Conservation (phyloP, 2,113 vertebrate genomes). For the Neodon shergylaensis region DNA sequence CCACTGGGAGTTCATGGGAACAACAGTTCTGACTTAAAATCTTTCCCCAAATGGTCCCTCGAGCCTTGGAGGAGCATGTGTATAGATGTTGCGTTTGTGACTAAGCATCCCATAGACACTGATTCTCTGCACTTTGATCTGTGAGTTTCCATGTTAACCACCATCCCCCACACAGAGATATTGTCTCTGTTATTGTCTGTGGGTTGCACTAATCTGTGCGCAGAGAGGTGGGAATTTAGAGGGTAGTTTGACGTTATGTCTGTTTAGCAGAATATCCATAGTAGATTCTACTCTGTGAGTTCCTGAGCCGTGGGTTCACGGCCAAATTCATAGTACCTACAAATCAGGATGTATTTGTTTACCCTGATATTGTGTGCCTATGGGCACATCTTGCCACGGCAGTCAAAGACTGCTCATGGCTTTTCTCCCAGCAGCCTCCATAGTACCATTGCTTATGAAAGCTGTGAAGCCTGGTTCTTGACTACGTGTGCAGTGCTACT, state of each 20-base stretch:
- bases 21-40: background rate
- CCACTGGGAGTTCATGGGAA: background rate
- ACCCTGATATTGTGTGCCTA: background rate
- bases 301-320: background rate
- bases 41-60: background rate
- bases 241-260: background rate
- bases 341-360: background rate
- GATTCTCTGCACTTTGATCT: background rate
- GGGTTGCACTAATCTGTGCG: background rate
- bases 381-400: background rate
- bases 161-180: background rate
- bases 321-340: background rate
- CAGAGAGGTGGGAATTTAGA: background rate
- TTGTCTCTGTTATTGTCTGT: background rate
- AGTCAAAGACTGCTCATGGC: background rate
- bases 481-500: background rate
- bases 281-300: background rate
- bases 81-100: background rate
- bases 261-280: background rate
- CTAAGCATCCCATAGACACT: background rate
- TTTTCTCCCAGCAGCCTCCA: background rate
- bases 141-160: background rate
- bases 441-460: background rate
- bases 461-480: background rate
- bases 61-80: background rate